phyloP scores from a whole-genome alignment of 2,888 invertebrate genomes.

The Ischnus inquisitorius region DNA sequence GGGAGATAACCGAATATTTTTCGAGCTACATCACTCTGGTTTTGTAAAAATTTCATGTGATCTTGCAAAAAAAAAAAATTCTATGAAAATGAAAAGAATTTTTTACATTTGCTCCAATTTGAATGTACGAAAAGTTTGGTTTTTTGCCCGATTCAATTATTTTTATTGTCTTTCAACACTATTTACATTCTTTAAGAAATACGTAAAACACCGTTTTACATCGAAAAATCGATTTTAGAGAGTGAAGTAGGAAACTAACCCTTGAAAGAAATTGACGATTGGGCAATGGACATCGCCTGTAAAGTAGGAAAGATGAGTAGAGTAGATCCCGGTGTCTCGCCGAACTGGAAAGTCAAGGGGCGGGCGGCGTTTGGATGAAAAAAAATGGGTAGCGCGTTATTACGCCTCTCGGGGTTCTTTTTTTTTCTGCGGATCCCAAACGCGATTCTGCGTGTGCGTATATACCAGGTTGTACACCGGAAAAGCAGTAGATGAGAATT shows the following conservation, averaged over 20 bases:
- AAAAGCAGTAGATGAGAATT: conserved; percentile 73
- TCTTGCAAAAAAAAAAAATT: not conserved
- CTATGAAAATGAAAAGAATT: not conserved
- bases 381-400: conserved; percentile 57
- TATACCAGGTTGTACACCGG: conserved; percentile 49
- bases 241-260: not conserved
- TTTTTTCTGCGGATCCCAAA: conserved; percentile 41
- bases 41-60: not conserved
- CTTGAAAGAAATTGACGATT: not conserved
- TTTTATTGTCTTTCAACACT: not conserved
- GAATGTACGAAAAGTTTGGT: not conserved
- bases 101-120: not conserved
- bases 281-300: not conserved
- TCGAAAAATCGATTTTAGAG: no score
- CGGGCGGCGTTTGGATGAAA: conserved; percentile 16
- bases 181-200: not conserved
- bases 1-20: not conserved
- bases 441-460: conserved; percentile 21
- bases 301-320: not conserved
- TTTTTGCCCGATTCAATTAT: no score
- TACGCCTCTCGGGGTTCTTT: conserved; percentile 54
- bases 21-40: not conserved
- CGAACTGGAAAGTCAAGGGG: conserved; percentile 19
- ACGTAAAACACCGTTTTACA: not conserved
- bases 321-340: not conserved